Percentiles rank a stretch among this genome's conserved stretches.
Evolutionary conservation across 2,113 vertebrate genomes (phyloP).

Genomic region (Cygnus atratus): DNA sequence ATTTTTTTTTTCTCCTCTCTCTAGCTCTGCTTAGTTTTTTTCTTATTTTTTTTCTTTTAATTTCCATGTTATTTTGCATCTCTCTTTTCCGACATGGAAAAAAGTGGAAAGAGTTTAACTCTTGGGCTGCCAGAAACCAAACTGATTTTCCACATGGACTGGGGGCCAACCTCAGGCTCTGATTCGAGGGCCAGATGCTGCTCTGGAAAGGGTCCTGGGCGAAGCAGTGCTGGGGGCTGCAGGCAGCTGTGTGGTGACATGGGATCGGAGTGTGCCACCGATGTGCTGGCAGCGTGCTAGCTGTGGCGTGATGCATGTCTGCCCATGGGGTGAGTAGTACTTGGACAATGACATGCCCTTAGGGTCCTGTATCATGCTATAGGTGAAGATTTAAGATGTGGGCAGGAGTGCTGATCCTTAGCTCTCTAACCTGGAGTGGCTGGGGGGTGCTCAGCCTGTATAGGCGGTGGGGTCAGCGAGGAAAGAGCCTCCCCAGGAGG

Average conservation of each 20-base stretch:
- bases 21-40: neutral
- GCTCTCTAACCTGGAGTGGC: neutral
- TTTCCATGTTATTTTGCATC: neutral
- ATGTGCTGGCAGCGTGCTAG: fast-evolving
- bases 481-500: neutral
- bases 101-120: neutral
- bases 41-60: neutral
- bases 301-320: neutral
- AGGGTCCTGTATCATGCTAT: neutral
- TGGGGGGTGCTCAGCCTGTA: neutral
- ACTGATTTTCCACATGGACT: neutral
- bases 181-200: neutral
- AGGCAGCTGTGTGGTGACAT: neutral
- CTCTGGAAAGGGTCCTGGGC: neutral
- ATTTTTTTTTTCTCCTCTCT: neutral
- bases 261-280: too few relatives aligned
- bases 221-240: neutral
- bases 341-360: neutral
- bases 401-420: neutral
- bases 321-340: fast-evolving
- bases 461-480: fast-evolving
- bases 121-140: neutral
- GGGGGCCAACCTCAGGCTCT: neutral
- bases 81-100: neutral
- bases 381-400: neutral